Evolutionary conservation across 2,888 invertebrate species (phyloP), one percentile per base, ranked within the genome.

Genomic region (Tachina grossa): DNA sequence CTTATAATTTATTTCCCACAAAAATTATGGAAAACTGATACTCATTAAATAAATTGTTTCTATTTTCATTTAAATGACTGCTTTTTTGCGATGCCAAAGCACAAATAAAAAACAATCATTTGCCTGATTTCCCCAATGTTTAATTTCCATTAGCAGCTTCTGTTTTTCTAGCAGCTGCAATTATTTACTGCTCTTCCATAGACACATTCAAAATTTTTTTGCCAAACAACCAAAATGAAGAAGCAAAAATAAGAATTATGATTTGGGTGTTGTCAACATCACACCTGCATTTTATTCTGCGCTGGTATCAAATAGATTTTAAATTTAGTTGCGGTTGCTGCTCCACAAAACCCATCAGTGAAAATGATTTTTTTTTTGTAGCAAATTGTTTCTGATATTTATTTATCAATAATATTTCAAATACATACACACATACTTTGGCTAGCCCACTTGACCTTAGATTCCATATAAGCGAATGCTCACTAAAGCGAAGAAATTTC

Each of bases 101-200:
- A 45, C 5, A 78, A 69, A 69, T 43, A 1, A 41, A 65, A 65
- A 79, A 53, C 6, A 74, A 78, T 78, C 49, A 84, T 78, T 82
- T 82, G 57, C 71, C 76, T 85, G 85, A 85, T 85, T 85, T 85
- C 85, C 85, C 85, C 78, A 82, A 85, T 66, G 85, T 82, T 85
- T 85, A 85, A 85, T 85, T 85, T 85, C 78, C 85, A 85, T 85
- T 85, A 85, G 75, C 81, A 53, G 68, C 63, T 43, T 71, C n/a
- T 65, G 49, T 43, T 83, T 57, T 57, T 31, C 41, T 22, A 71
- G 45, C 59, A 51, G 41, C 51, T 59, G 14, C 74, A 66, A 61
- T 75, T 74, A 66, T 81, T 81, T 61, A 53, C 59, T 63, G 43
- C 31, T 51, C 11, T 63, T 41, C 53, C 1, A 45, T 11, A 49